A percentile compares a stretch with the other conserved stretches of the same genome.
phyloP scores from a whole-genome alignment of 2,113 vertebrate genomes.

The Ochotona curzoniae region DNA sequence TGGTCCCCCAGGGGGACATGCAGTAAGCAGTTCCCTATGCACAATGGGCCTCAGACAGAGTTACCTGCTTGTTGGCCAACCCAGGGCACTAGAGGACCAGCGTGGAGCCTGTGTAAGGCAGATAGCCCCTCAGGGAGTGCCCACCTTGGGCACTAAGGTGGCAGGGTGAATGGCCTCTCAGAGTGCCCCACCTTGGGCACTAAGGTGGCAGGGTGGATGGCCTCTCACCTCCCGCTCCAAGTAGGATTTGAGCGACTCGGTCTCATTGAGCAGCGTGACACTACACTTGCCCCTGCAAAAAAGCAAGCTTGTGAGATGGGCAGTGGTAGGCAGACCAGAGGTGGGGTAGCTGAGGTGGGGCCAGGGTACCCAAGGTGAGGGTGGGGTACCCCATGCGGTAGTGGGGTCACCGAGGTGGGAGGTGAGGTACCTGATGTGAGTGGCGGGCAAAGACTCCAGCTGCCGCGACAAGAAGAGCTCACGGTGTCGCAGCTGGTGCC shows the following conservation, averaged over 20 bases:
- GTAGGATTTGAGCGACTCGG: constrained; percentile 97
- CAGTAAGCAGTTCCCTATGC: too few species aligned
- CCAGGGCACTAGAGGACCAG: too few species aligned
- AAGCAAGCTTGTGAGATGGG: constrained; percentile 83
- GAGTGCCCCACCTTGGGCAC: not conserved
- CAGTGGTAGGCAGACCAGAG: not conserved
- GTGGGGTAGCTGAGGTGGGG: not conserved
- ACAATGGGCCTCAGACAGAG: too few species aligned
- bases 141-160: not conserved
- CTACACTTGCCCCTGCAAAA: constrained; percentile 96
- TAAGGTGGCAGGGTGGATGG: too few species aligned
- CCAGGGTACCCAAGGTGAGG: not conserved
- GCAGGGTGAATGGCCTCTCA: too few species aligned
- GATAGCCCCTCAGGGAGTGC: too few species aligned
- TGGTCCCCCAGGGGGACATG: too few species aligned
- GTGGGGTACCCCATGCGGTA: too few species aligned
- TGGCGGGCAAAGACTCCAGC: constrained; percentile 96
- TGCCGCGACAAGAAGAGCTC: constrained; percentile 97
- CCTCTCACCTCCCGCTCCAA: constrained; percentile 95
- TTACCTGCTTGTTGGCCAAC: too few species aligned
- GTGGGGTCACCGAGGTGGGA: not conserved
- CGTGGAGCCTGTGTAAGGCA: too few species aligned
- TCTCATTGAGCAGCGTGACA: constrained; percentile 97
- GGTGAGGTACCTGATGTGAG: constrained; percentile 93
- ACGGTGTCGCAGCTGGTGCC: constrained; percentile 96